phyloP scores from a whole-genome alignment of 2,113 vertebrate species.

The Picathartes gymnocephalus region DNA sequence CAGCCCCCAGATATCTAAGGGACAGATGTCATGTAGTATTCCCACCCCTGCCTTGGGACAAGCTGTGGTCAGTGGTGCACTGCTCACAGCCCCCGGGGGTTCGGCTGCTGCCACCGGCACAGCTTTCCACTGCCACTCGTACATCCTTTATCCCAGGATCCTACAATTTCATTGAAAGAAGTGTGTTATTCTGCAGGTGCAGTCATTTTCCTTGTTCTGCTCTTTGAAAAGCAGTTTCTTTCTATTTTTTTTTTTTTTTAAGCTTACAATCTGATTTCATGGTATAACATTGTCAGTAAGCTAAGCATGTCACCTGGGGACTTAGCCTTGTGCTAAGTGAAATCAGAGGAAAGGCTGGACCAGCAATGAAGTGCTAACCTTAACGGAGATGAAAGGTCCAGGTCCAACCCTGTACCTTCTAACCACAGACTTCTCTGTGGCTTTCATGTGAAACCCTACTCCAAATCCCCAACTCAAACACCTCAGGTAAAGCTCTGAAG shows the following conservation, averaged over 20 bases:
- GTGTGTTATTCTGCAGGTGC: not conserved
- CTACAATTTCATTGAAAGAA: not conserved
- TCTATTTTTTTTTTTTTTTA: not conserved
- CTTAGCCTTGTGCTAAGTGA: not conserved
- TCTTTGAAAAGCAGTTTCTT: not conserved
- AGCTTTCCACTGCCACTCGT: not conserved
- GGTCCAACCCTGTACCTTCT: not conserved
- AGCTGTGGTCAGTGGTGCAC: not conserved
- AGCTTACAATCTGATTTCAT: not conserved
- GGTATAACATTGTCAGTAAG: not conserved
- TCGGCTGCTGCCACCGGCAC: rapidly evolving
- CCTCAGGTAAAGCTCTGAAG: not conserved
- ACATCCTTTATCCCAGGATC: not conserved
- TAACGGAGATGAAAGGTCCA: not conserved
- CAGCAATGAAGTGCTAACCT: not conserved
- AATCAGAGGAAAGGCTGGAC: not conserved
- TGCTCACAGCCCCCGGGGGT: not conserved
- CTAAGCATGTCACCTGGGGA: not conserved
- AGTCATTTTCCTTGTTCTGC: not conserved
- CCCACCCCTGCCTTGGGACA: not conserved
- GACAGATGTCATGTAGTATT: not conserved
- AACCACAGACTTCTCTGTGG: not conserved
- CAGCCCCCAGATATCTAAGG: not conserved
- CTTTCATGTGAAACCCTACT: not conserved
- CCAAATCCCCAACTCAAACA: not conserved